Evolutionary conservation across 2,113 vertebrate genomes (phyloP), one percentile per base, ranked within the genome.

Genomic region (Dipodomys ordii): DNA sequence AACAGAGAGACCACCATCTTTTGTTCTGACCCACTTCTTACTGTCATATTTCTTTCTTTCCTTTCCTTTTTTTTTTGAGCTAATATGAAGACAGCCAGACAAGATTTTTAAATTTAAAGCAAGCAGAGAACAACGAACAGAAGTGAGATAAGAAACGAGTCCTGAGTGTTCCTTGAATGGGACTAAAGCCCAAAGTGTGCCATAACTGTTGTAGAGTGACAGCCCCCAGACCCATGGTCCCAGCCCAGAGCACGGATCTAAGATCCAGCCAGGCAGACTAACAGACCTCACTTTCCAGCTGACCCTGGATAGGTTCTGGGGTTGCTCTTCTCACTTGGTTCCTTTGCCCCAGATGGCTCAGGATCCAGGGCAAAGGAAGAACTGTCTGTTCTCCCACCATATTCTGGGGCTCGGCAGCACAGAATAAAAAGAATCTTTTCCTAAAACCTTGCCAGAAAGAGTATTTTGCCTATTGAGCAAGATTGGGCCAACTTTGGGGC

Each of bases 191-290:
- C 18, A 77, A 18, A 65, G 6, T 44, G 1, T 28, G 65, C 74
- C 12, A 88, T 32, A 4, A 68, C 39, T 18, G 49, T 35, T 64
- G 19, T 18, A 10, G 2, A n/a, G 3, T 16, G 3, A 12, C 39
- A 32, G 30, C 4, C 1, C 25, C n/a, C 18, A 28, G 32, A n/a
- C 10, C 13, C 27, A 49, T 0, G 49, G 0, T 6, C 1, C 2
- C 73, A 2, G 4, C 13, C 32, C 18, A 84, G 68, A 93, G 25
- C 11, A 46, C 4, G 7, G 20, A n/a, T 74, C 39, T 81, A 9
- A 5, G 62, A 9, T 25, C 19, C 0, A 69, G 22, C 60, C 62
- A 53, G 23, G 30, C 25, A 71, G 18, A 20, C 32, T 20, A 3
- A 6, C 39, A n/a, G 28, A 35, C 44, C 19, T 19, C 6, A 39